Evolutionary conservation across 2,113 vertebrate genomes (phyloP), one percentile per base, ranked within the genome.

Genomic region (Dasyprocta punctata): DNA sequence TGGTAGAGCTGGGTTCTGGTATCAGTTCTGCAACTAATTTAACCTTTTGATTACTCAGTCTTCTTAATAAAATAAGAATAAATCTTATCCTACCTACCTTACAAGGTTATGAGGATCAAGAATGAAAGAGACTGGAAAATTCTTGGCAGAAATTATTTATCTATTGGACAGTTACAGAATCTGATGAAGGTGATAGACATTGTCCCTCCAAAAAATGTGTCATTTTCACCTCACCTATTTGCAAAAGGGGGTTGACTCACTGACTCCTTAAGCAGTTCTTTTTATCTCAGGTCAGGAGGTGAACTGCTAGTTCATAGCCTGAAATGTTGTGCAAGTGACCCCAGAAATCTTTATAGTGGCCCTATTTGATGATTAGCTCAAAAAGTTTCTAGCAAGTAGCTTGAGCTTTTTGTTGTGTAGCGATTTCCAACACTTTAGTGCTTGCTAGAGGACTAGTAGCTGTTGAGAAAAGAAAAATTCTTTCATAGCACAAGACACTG

Each of bases 61-160:
- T 96, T 84, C 26, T 95, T 60, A 92, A 36, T 60, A 86, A 93
- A 92, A 75, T 91, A 41, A 83, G 24, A 92, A 3, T 85, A 86
- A 89, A 60, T 77, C 5, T 90, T 87, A 60, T 56, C 7, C 20
- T 90, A 0, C n/a, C 38, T 54, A 41, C n/a, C 9, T 90, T 38
- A 67, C 2, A 85, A 86, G 47, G 17, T 92, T 93, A 80, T 80
- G n/a, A 91, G 22, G 58, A 38, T 88, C n/a, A 83, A 56, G n/a
- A 90, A 41, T 67, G 20, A 94, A 96, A 26, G 58, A 96, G n/a
- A 58, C 22, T 92, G 63, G 63, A 93, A 96, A 94, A 83, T 87
- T 92, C 10, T 92, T 93, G n/a, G 52, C n/a, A 65, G 33, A 96
- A 95, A 71, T 69, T 86, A 75, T 78, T 86, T 96, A 17, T 12